Conservation (phyloP, 2,113 vertebrate genomes). For the Xiphorhynchus elegans region DNA sequence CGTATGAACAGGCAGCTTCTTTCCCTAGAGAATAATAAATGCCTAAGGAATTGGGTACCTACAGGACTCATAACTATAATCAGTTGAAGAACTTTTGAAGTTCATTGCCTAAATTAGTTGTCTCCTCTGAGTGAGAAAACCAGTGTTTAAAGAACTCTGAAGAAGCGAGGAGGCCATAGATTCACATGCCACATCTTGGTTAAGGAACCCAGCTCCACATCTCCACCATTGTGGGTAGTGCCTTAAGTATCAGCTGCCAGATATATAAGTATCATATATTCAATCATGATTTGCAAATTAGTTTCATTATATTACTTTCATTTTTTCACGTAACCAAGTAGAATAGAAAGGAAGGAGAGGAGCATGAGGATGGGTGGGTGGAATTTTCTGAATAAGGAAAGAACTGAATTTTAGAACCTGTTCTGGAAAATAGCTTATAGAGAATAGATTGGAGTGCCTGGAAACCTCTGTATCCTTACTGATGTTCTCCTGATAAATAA, state of each 20-base stretch:
- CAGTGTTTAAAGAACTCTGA: neutral
- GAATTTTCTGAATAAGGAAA: neutral
- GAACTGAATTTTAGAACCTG: neutral
- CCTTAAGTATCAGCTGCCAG: neutral
- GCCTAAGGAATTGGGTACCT: fast-evolving
- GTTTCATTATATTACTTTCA: neutral
- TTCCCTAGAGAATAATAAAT: neutral
- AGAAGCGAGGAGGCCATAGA: neutral
- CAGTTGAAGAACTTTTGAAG: neutral
- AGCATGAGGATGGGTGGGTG: fast-evolving
- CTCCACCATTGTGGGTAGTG: neutral
- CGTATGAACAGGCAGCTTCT: neutral
- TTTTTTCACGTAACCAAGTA: neutral
- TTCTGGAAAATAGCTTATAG: neutral
- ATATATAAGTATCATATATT: neutral
- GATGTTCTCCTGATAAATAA: neutral
- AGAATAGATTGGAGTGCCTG: neutral
- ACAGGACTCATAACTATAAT: neutral
- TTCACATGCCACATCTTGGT: neutral
- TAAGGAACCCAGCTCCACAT: neutral
- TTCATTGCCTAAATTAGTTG: neutral
- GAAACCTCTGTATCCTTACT: neutral
- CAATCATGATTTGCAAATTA: neutral
- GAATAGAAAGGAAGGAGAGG: neutral
- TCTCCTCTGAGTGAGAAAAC: neutral